These are phyloP conservation scores for Lasioglossum pauxillum DNA, from an alignment of 2,888 invertebrate species.

Conservation along the genomic window DNA sequence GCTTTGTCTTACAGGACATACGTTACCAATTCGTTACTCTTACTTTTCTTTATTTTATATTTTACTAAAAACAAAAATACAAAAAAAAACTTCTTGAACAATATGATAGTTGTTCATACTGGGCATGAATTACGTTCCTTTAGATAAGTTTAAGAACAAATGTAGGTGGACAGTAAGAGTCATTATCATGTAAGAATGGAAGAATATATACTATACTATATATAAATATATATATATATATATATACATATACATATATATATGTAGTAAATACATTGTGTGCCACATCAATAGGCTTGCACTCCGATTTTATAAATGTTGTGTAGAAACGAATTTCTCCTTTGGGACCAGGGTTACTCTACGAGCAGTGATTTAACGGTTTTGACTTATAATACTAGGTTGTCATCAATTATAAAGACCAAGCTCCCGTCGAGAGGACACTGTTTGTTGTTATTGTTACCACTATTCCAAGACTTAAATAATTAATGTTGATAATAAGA, in stretches of 20 bases:
- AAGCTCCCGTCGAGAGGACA: constrained; percentile 6
- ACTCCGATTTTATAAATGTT: background rate
- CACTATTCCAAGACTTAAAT: constrained; percentile 21
- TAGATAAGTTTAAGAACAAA: background rate
- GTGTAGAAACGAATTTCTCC: background rate
- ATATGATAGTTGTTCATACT: background rate
- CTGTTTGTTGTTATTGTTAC: constrained; percentile 28
- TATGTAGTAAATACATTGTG: background rate
- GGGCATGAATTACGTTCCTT: background rate
- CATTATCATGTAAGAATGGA: background rate
- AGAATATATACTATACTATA: background rate
- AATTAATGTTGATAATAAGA: constrained; percentile 12
- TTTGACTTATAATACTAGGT: background rate
- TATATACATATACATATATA: background rate
- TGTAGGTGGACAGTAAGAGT: background rate
- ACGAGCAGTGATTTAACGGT: background rate
- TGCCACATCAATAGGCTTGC: background rate
- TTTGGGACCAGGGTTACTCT: background rate
- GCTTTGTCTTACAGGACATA: background rate
- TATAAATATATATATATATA: background rate
- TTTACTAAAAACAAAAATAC: background rate
- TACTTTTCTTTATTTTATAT: background rate
- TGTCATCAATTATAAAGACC: background rate
- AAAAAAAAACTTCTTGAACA: background rate
- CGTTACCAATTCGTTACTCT: constrained; percentile 4